Base-by-base conservation (phyloP, 2,113 vertebrate genomes). In the Arenaria interpres region DNA sequence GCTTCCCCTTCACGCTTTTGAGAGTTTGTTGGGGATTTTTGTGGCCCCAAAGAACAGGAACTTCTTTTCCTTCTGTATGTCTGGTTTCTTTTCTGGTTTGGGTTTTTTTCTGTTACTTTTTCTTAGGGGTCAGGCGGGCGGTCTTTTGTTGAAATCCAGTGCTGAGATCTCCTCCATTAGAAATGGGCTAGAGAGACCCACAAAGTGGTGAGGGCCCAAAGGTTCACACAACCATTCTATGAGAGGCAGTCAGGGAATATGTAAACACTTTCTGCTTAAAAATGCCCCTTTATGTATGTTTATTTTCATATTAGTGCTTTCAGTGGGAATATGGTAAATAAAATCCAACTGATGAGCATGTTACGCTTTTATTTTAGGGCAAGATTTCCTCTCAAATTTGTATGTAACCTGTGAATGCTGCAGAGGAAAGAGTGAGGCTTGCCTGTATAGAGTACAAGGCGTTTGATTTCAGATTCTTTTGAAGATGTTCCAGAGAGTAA, bases 201-300 rank as follows among this genome's bases (percentile, higher is more conserved):
- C 0, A 2, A 21, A 32, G 17, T 1, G 1, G 3, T 17, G 25
- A 12, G 23, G 39, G 14, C 59, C 12, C 3, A 3, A 10, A 43
- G 56, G 10, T 15, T 41, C 1, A 0, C 5, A 0, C 25, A 8
- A 7, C 33, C 0, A 1, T 11, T 56, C 6, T 10, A 46, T 46
- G 12, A 25, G 27, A 77, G 4, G 12, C 6, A 4, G 1, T 7
- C 33, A 43, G 24, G 23, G 9, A 32, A 8, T 20, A 9, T 0
- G 2, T 28, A 7, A 74, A 16, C 15, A 2, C 6, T 23, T 57
- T 3, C 2, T 32, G 6, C 6, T 23, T 62, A 23, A 46, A 80
- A 73, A 27, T 1, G 1, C 25, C 3, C 2, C 11, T 54, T 48
- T 32, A 2, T 9, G 7, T 22, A 5, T 1, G 12, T 43, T 64